A percentile compares a stretch with the other conserved stretches of the same genome.
Evolutionary conservation across 1,140 invertebrate species (phyloP).

Genomic region (Dendroctonus valens): DNA sequence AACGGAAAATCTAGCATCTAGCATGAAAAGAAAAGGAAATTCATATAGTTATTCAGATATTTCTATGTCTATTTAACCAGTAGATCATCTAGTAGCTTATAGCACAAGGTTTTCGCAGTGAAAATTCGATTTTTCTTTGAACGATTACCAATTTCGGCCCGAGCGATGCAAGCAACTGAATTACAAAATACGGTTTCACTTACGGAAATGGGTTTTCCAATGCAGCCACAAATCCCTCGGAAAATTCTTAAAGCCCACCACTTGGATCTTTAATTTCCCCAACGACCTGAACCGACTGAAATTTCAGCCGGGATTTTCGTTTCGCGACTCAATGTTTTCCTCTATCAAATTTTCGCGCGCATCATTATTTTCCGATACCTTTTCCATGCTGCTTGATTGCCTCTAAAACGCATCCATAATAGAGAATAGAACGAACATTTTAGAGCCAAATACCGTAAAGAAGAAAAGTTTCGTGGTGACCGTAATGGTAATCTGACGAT

Average conservation of each 20-base stretch:
- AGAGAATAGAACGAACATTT: too few relatives aligned
- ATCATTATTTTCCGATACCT: background rate
- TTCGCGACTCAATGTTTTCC: slow-evolving; percentile 4
- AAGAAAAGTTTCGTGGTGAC: too few relatives aligned
- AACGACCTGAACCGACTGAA: slow-evolving; percentile 12
- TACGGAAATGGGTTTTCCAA: background rate
- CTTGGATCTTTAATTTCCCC: background rate
- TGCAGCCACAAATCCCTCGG: background rate
- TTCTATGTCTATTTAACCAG: background rate
- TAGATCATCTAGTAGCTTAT: background rate
- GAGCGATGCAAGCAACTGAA: too few relatives aligned
- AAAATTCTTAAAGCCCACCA: background rate
- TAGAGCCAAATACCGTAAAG: too few relatives aligned
- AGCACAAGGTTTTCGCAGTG: background rate
- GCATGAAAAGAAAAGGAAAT: background rate
- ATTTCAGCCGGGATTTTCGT: slow-evolving; percentile 22
- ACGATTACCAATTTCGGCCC: too few relatives aligned
- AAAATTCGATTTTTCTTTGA: background rate
- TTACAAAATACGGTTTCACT: background rate
- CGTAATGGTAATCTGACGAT: too few relatives aligned
- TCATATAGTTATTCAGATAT: background rate
- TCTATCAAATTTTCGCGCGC: slow-evolving; percentile 5
- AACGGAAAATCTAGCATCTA: background rate
- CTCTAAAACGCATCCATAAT: too few relatives aligned
- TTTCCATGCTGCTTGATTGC: too few relatives aligned